A percentile compares a stretch with the other conserved stretches of the same genome.
These are phyloP conservation scores for Ladona fulva DNA, from an alignment of 1,140 invertebrate species.

Conservation along the genomic window DNA sequence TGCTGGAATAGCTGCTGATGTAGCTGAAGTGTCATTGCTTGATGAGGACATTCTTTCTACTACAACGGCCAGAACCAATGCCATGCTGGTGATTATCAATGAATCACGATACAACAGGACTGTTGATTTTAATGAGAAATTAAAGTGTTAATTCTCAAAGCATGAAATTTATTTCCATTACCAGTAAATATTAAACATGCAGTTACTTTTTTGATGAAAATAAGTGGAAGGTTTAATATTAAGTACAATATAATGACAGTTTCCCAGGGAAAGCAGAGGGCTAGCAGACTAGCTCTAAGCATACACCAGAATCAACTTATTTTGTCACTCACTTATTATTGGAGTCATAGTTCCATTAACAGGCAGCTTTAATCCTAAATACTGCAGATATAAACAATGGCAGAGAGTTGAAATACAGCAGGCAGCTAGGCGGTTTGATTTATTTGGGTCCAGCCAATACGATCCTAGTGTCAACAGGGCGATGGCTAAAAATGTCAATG, in stretches of 20 bases:
- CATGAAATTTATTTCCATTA: too few relatives aligned
- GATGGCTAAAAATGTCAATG: slow-evolving; percentile 30
- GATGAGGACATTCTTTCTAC: not conserved
- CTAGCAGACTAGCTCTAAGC: too few relatives aligned
- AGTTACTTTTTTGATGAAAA: too few relatives aligned
- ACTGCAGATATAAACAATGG: slow-evolving; percentile 37
- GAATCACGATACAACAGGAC: not conserved
- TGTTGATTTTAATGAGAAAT: too few relatives aligned
- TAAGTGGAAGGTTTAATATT: too few relatives aligned
- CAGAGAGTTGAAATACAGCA: slow-evolving; percentile 38
- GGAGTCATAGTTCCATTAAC: slow-evolving; percentile 28
- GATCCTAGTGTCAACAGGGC: slow-evolving; percentile 37
- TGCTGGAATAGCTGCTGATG: not conserved
- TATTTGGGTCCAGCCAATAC: slow-evolving; percentile 37
- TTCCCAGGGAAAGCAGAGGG: too few relatives aligned
- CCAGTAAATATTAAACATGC: too few relatives aligned
- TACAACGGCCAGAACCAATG: not conserved
- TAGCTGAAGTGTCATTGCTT: not conserved
- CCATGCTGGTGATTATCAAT: not conserved
- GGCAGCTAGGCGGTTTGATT: slow-evolving; percentile 36
- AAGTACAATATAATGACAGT: too few relatives aligned
- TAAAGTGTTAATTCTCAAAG: too few relatives aligned
- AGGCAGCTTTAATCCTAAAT: slow-evolving; percentile 37
- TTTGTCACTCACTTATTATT: not conserved
- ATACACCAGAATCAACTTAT: too few relatives aligned